phyloP scores from a whole-genome alignment of 2,113 vertebrate genomes.

The Myotis yumanensis region DNA sequence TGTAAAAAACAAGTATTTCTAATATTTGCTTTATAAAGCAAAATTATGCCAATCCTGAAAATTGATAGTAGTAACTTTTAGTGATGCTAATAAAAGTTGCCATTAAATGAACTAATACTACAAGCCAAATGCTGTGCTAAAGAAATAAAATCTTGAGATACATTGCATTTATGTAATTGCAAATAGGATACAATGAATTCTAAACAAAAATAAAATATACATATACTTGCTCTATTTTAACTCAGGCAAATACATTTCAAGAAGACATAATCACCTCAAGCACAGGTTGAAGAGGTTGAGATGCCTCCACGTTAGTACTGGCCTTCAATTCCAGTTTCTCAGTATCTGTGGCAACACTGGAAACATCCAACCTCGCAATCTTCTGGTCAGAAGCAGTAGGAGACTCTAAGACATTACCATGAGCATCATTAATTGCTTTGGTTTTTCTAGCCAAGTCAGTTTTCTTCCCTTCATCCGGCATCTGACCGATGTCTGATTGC shows the following conservation, averaged over 20 bases:
- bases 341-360: conserved; percentile 95
- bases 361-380: conserved; percentile 95
- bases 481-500: conserved; percentile 58
- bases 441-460: conserved; percentile 14
- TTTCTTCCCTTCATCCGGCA: conserved; percentile 65
- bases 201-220: conserved; percentile 14
- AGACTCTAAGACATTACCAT: conserved; percentile 48
- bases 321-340: conserved; percentile 92
- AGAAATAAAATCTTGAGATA: not conserved
- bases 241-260: not conserved
- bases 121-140: not conserved
- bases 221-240: not conserved
- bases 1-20: conserved; percentile 6
- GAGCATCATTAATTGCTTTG: conserved; percentile 32
- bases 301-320: conserved; percentile 74
- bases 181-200: conserved; percentile 11
- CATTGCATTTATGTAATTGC: not conserved
- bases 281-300: conserved; percentile 61
- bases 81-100: not conserved
- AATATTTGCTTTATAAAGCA: conserved; percentile 45
- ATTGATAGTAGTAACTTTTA: not conserved
- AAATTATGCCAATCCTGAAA: conserved; percentile 15
- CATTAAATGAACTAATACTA: conserved; percentile 35
- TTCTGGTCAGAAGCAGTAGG: conserved; percentile 88
- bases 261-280: conserved; percentile 80